Conservation (phyloP, 2,888 invertebrate genomes). For the Zonitis immaculata region DNA sequence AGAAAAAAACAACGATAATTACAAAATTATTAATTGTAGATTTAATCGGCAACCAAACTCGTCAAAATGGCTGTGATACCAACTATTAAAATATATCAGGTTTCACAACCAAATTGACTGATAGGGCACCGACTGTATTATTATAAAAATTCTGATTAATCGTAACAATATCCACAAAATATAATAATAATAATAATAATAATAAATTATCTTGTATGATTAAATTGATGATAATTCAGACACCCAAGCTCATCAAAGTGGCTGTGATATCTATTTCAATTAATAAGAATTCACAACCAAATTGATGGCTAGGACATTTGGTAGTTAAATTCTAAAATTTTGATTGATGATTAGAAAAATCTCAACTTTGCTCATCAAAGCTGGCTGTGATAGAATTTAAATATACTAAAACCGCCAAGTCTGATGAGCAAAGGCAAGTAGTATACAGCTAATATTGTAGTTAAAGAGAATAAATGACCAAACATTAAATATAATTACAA, state of each 20-base stretch:
- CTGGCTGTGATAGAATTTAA: slow-evolving; percentile 84
- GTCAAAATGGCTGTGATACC: slow-evolving; percentile 97
- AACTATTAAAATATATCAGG: slow-evolving; percentile 50
- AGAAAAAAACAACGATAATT: slow-evolving; percentile 7
- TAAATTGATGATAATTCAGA: slow-evolving; percentile 20
- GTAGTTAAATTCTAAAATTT: slow-evolving; percentile 8
- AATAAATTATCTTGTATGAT: too few species aligned
- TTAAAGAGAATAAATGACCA: slow-evolving; percentile 4
- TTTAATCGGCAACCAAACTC: slow-evolving; percentile 66
- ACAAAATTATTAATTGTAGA: slow-evolving; percentile 34
- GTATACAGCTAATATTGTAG: not conserved
- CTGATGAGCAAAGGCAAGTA: slow-evolving; percentile 46
- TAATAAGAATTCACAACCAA: slow-evolving; percentile 79
- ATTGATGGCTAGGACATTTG: slow-evolving; percentile 69
- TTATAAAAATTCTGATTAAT: too few species aligned
- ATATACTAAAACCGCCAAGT: slow-evolving; percentile 69
- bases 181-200: not conserved
- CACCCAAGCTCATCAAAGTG: slow-evolving; percentile 90
- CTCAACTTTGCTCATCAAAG: slow-evolving; percentile 86
- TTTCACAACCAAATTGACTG: slow-evolving; percentile 80
- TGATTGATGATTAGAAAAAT: slow-evolving; percentile 29
- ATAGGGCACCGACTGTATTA: slow-evolving; percentile 47
- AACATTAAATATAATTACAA: not conserved
- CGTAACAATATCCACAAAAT: too few species aligned
- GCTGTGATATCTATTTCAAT: slow-evolving; percentile 84